Conservation (phyloP, 2,113 vertebrate genomes). For the Rostratula benghalensis region DNA sequence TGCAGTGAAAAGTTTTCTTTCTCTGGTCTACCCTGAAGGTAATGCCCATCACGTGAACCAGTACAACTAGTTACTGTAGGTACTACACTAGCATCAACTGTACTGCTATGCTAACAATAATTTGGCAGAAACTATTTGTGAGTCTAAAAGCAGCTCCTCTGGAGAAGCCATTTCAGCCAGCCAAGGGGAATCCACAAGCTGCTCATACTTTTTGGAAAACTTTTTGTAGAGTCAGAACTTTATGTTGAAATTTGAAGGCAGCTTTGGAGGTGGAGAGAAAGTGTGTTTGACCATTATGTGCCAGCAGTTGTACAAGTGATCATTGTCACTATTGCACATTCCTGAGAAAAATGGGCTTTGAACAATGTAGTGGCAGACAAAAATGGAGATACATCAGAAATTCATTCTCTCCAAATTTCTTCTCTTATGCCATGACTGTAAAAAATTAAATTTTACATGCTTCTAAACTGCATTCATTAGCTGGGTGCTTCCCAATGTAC, state of each 20-base stretch:
- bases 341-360: neutral
- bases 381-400: neutral
- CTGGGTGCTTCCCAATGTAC: neutral
- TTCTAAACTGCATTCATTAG: neutral
- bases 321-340: rapidly evolving
- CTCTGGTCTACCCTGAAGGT: neutral
- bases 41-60: neutral
- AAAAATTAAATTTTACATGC: neutral
- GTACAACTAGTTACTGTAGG: neutral
- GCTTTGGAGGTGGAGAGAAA: neutral
- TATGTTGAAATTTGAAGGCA: neutral
- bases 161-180: neutral
- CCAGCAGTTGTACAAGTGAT: neutral
- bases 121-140: neutral
- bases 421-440: neutral
- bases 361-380: neutral
- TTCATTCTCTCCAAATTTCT: neutral
- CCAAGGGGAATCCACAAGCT: neutral
- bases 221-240: neutral
- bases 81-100: neutral
- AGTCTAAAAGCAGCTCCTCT: neutral
- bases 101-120: neutral
- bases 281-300: neutral
- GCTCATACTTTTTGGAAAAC: neutral
- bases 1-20: neutral